Evolutionary conservation across 2,888 invertebrate genomes (phyloP).

Genomic region (Isoperla grammatica): DNA sequence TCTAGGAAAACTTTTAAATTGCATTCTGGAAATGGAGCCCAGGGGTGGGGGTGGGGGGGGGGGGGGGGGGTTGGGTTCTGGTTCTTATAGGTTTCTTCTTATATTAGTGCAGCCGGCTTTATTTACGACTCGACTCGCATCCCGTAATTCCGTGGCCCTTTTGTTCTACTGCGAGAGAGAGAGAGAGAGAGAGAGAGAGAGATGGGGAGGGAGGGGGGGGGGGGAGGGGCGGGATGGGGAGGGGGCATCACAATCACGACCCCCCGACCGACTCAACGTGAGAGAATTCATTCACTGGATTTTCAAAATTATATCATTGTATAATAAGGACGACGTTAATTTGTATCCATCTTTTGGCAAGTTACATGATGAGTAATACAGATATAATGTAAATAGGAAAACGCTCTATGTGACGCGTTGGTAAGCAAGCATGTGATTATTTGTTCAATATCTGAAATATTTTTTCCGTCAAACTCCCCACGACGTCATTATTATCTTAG

Average conservation of each 20-base stretch:
- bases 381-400: too few relatives aligned
- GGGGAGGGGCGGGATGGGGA: constrained; percentile 2
- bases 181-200: constrained; percentile 5
- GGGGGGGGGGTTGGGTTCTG: neutral
- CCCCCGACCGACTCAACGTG: neutral
- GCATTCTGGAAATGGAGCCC: constrained; percentile 27
- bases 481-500: too few relatives aligned
- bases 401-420: too few relatives aligned
- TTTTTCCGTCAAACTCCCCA: too few relatives aligned
- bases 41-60: neutral
- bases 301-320: too few relatives aligned
- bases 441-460: too few relatives aligned
- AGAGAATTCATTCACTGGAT: neutral
- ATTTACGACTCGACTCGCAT: constrained; percentile 26
- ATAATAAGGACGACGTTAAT: too few relatives aligned
- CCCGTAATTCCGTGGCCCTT: constrained; percentile 28
- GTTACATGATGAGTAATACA: too few relatives aligned
- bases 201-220: neutral
- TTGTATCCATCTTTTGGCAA: too few relatives aligned
- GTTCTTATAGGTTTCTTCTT: neutral
- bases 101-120: constrained; percentile 23
- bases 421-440: too few relatives aligned
- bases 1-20: constrained; percentile 31
- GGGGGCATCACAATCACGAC: neutral
- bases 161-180: constrained; percentile 21